Conservation (phyloP, 2,113 vertebrate genomes). For the Spermophilus dauricus region DNA sequence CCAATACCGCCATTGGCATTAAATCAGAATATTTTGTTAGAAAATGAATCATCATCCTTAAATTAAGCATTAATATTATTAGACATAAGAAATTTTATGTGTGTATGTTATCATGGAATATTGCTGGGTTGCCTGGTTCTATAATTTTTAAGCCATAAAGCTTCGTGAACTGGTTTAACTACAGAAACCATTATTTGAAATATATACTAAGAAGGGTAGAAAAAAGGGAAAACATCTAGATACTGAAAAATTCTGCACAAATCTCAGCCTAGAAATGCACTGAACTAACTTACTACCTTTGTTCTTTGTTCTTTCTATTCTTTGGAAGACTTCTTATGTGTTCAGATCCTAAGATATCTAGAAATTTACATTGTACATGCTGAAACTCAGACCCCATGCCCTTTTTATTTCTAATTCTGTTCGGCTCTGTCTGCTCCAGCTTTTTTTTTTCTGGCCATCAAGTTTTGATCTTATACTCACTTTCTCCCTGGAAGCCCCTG, state of each 20-base stretch:
- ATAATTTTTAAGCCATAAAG: not conserved
- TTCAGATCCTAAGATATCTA: not conserved
- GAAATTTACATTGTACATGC: not conserved
- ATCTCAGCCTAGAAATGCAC: not conserved
- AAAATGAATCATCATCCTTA: not conserved
- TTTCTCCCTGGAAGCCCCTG: not conserved
- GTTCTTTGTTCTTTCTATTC: not conserved
- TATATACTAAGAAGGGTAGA: not conserved
- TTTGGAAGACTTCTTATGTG: not conserved
- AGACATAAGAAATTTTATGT: not conserved
- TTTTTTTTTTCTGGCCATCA: not conserved
- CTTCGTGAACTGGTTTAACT: not conserved
- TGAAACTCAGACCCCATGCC: not conserved
- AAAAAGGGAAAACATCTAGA: not conserved
- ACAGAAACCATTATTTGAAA: constrained; percentile 4
- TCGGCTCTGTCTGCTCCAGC: not conserved
- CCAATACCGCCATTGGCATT: not conserved
- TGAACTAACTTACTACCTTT: not conserved
- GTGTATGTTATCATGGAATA: not conserved
- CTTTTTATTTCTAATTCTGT: not conserved
- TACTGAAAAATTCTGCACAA: not conserved
- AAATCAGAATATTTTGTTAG: constrained; percentile 15
- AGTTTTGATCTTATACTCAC: not conserved
- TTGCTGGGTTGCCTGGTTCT: not conserved
- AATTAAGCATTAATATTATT: constrained; percentile 34